phyloP scores from a whole-genome alignment of 2,113 vertebrate species.

The Machaerirhynchus nigripectus region DNA sequence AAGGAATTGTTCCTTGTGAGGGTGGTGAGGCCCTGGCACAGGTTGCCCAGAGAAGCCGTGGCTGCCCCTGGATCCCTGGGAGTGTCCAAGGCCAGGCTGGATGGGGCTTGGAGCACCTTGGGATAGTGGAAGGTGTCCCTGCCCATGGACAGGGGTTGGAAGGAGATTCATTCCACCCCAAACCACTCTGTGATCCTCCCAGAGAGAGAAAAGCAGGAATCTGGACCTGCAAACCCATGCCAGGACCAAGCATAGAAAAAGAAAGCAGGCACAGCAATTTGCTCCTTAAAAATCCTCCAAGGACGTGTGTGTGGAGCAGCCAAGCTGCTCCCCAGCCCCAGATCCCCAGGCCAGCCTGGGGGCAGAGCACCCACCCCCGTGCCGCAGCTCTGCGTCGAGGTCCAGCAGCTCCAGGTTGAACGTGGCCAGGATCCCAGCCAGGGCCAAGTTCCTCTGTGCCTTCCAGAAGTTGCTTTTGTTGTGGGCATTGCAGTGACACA shows the following conservation, averaged over 20 bases:
- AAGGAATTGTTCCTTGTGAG: not conserved
- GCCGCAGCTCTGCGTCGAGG: slow-evolving; percentile 74
- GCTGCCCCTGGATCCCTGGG: not conserved
- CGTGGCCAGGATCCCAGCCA: slow-evolving; percentile 71
- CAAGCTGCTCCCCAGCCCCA: not conserved
- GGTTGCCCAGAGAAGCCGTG: not conserved
- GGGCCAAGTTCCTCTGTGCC: slow-evolving; percentile 27
- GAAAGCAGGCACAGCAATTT: not conserved
- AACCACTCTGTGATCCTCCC: not conserved
- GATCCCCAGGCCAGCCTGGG: rapidly evolving
- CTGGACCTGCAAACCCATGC: not conserved
- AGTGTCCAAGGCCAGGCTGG: not conserved
- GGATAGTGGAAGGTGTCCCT: not conserved
- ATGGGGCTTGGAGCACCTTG: not conserved
- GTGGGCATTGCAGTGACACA: slow-evolving; percentile 86
- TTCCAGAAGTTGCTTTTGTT: slow-evolving; percentile 84
- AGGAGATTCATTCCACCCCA: not conserved
- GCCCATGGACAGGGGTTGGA: not conserved
- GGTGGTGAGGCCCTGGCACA: not conserved
- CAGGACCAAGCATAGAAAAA: rapidly evolving
- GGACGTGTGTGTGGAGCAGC: not conserved
- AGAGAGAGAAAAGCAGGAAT: not conserved
- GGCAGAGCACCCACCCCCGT: slow-evolving; percentile 64
- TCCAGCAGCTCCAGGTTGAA: slow-evolving; percentile 78
- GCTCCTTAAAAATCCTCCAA: not conserved